Conservation (phyloP, 2,888 invertebrate species). For the Dromius quadrimaculatus region DNA sequence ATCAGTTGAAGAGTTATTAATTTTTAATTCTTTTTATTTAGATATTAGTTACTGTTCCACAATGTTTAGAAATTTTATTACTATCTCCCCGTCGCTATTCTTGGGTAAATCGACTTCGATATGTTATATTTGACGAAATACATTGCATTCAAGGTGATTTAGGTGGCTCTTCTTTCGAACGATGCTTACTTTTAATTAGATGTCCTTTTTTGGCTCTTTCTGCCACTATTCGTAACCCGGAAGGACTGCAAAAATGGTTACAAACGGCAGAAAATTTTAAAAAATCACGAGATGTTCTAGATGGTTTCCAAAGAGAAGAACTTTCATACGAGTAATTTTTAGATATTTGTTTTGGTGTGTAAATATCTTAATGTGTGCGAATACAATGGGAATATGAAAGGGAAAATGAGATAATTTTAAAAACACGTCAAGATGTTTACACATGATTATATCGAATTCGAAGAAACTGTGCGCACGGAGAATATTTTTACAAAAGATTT, state of each 20-base stretch:
- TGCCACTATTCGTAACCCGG: conserved; percentile 56
- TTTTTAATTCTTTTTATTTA: not conserved
- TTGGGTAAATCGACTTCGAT: conserved; percentile 55
- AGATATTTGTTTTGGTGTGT: no score
- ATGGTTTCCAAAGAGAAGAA: conserved; percentile 36
- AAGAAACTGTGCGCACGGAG: no score
- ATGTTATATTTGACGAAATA: conserved; percentile 58
- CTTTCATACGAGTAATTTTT: conserved; percentile 53
- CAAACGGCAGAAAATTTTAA: conserved; percentile 55
- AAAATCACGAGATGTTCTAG: conserved; percentile 45
- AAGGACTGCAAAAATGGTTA: conserved; percentile 54
- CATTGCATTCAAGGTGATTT: conserved; percentile 56
- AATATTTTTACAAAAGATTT: no score
- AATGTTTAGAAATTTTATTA: conserved; percentile 57
- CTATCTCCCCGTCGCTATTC: conserved; percentile 55
- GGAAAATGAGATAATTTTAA: no score
- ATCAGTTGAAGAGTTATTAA: not conserved
- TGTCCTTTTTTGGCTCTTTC: conserved; percentile 58
- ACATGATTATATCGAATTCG: no score
- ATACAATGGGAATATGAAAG: no score
- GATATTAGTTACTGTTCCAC: conserved; percentile 57
- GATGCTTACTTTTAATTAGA: conserved; percentile 55
- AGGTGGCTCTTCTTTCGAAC: conserved; percentile 56
- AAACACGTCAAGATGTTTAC: no score
- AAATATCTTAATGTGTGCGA: no score